Evolutionary conservation across 2,113 vertebrate species (phyloP), one percentile per base, ranked within the genome.

Genomic region (Numenius arquata): DNA sequence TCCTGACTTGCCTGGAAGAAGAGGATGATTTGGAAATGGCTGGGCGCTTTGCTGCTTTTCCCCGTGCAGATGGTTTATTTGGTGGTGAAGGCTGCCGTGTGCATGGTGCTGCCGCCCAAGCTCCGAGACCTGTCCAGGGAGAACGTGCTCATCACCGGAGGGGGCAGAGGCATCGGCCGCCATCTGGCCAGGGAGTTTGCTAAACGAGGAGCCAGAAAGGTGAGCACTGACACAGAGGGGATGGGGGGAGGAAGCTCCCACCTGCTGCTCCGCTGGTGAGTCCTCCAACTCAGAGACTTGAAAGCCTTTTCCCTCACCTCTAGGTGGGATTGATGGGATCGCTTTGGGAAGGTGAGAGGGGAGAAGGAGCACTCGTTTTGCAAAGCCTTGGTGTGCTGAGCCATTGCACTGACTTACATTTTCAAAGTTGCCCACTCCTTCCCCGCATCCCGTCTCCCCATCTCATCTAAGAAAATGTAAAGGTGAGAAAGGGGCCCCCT

Each of bases 111-210:
- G 94, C 99, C 99, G 30, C 96, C 97, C 97, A 97, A 96, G 72
- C 98, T 98, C 76, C 99, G 98, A 89, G 99, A 99, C 96, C 97
- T 99, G 98, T 94, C 95, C 91, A 97, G 96, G 96, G 99, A 99
- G 93, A 98, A 96, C 92, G 99, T 99, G 56, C 98, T 99, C 95
- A 97, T 99, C 97, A 99, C 99, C 73, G 99, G 99, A 25, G 99
- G 99, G 71, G 99, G 99, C 95, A 97, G 99, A 79, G 99, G 99
- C 97, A 99, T 99, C 97, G 99, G 99, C 9, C 99, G 99, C 47
- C 98, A 99, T 96, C 98, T 99, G 95, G 99, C 99, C 48, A 97
- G 96, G 91, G 99, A 99, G 97, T 99, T 99, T 34, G 99, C 99
- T 16, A 97, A 96, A 73, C 98, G 98, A 82, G 99, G 99, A 76